A percentile compares a stretch with the other conserved stretches of the same genome.
Evolutionary conservation across 2,888 invertebrate genomes (phyloP).

Genomic region (Polia nebulosa): DNA sequence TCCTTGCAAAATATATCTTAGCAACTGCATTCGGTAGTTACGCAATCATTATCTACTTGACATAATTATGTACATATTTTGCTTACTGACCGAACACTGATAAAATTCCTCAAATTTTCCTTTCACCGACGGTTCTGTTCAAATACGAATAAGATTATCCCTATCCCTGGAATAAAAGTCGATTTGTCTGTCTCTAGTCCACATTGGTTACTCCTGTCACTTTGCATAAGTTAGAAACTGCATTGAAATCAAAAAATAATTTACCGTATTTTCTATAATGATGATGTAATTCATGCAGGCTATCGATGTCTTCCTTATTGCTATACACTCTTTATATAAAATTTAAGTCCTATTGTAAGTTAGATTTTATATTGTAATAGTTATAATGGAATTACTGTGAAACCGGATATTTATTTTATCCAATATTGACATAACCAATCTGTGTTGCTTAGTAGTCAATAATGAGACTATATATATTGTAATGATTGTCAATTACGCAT

Average conservation of each 20-base stretch:
- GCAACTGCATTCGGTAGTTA: too few relatives aligned
- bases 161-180: slow-evolving; percentile 11
- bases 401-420: slow-evolving; percentile 22
- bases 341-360: slow-evolving; percentile 84
- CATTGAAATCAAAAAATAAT: slow-evolving; percentile 64
- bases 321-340: slow-evolving; percentile 89
- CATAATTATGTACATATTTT: slow-evolving; percentile 27
- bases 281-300: slow-evolving; percentile 89
- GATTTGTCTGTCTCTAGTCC: slow-evolving; percentile 19
- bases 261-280: slow-evolving; percentile 82
- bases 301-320: slow-evolving; percentile 91
- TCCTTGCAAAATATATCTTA: too few relatives aligned
- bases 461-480: slow-evolving; percentile 33
- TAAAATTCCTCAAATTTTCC: slow-evolving; percentile 23
- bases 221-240: slow-evolving; percentile 53
- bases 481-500: slow-evolving; percentile 52
- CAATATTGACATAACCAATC: slow-evolving; percentile 11
- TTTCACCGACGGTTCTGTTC: slow-evolving; percentile 16
- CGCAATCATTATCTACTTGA: too few relatives aligned
- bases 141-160: slow-evolving; percentile 23
- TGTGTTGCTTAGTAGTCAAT: slow-evolving; percentile 38
- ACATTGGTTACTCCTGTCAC: slow-evolving; percentile 47
- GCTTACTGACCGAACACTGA: slow-evolving; percentile 4
- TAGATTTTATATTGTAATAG: slow-evolving; percentile 82
- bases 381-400: slow-evolving; percentile 55